Percentiles rank a stretch among this genome's conserved stretches.
Evolutionary conservation across 2,888 invertebrate species (phyloP).

Genomic region (Philaethria dido): DNA sequence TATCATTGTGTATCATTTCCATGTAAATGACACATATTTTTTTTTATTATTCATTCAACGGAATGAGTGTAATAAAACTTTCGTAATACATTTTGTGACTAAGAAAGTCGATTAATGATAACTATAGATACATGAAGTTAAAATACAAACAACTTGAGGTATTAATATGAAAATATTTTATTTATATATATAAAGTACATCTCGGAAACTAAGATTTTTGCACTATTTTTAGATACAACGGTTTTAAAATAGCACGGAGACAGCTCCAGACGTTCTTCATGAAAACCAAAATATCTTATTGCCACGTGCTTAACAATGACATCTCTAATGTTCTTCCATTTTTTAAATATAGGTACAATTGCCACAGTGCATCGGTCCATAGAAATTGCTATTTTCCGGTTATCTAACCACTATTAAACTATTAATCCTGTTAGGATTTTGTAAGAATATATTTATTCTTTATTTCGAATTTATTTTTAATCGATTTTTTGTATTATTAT

Average conservation of each 20-base stretch:
- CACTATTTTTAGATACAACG: conserved; percentile 38
- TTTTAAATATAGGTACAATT: conserved; percentile 19
- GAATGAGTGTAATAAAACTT: neutral
- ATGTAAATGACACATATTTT: neutral
- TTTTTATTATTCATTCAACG: neutral
- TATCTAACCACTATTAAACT: conserved; percentile 1
- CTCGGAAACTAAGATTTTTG: conserved; percentile 34
- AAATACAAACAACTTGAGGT: too few relatives aligned
- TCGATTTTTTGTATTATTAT: neutral
- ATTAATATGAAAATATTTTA: too few relatives aligned
- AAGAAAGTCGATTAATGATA: neutral
- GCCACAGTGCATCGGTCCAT: conserved; percentile 14
- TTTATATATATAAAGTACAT: too few relatives aligned
- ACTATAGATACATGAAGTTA: neutral
- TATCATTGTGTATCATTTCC: too few relatives aligned
- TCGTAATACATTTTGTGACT: neutral
- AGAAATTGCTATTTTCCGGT: conserved; percentile 19
- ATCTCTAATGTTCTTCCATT: conserved; percentile 37
- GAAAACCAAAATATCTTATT: conserved; percentile 44
- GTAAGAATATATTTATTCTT: neutral
- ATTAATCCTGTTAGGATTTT: neutral
- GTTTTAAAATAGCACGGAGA: conserved; percentile 47
- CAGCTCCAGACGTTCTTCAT: conserved; percentile 46
- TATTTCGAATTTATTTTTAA: neutral
- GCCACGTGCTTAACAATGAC: conserved; percentile 48